Conservation (phyloP, 2,888 invertebrate genomes). For the Polymixis flavicincta region DNA sequence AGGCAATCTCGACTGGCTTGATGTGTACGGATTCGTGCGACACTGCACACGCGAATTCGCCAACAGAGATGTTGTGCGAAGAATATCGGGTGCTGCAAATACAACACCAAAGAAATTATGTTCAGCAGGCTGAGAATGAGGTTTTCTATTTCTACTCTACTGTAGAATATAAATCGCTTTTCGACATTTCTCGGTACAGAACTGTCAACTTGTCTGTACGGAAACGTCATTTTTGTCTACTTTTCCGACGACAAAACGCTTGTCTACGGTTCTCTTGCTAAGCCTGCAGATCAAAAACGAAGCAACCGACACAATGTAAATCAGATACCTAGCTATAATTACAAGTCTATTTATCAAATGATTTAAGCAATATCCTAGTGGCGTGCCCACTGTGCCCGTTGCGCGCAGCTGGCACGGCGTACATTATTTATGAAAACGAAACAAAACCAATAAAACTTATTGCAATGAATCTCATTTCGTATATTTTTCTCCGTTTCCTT, state of each 20-base stretch:
- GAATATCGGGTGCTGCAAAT: neutral
- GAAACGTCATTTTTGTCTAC: no score
- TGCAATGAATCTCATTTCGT: constrained; percentile 67
- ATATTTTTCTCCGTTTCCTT: constrained; percentile 56
- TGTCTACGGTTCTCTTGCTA: no score
- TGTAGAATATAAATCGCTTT: no score
- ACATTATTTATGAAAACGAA: constrained; percentile 72
- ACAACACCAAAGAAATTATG: neutral
- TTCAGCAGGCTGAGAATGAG: no score
- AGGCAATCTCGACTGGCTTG: neutral
- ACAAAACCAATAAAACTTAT: constrained; percentile 74
- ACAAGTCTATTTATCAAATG: constrained; percentile 50
- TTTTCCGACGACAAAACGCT: no score
- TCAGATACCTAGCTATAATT: neutral
- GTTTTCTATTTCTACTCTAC: no score
- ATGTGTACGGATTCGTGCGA: neutral
- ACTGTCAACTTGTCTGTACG: no score
- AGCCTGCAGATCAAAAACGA: neutral
- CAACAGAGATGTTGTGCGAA: neutral
- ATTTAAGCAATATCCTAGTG: constrained; percentile 42
- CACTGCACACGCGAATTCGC: neutral
- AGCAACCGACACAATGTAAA: neutral
- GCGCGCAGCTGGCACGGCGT: constrained; percentile 54
- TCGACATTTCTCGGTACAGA: no score
- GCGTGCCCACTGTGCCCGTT: neutral